Evolutionary conservation across 92 coral and sea anemone genomes (phyloP).

Genomic region (Phenganax subtilis): DNA sequence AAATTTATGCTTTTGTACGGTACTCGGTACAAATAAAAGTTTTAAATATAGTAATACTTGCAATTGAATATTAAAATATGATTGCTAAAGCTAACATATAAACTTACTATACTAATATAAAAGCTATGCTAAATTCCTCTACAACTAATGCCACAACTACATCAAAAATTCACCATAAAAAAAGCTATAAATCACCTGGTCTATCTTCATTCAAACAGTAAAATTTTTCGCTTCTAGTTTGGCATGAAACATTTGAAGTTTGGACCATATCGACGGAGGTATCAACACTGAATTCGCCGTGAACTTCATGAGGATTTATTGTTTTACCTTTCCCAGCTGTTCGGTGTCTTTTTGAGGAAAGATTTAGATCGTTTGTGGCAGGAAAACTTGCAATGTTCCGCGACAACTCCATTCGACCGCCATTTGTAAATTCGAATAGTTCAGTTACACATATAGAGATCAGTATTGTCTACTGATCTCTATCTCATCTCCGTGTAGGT

Average conservation of each 20-base stretch:
- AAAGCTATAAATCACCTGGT: not conserved
- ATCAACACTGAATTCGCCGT: not conserved
- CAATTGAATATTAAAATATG: not conserved
- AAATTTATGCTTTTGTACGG: too few relatives aligned
- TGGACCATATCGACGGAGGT: not conserved
- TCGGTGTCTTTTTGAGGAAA: not conserved
- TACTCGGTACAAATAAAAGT: too few relatives aligned
- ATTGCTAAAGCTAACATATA: not conserved
- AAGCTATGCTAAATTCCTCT: not conserved
- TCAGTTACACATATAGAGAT: too few relatives aligned
- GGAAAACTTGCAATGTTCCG: not conserved
- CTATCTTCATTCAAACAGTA: conserved; percentile 14
- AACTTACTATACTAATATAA: not conserved
- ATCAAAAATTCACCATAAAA: not conserved
- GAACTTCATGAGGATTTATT: conserved; percentile 8
- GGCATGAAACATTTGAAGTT: not conserved
- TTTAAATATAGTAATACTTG: too few relatives aligned
- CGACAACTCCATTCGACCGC: conserved; percentile 16
- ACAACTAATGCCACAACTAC: not conserved
- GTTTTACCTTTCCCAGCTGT: not conserved
- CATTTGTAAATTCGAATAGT: not conserved
- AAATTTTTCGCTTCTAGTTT: conserved; percentile 2
- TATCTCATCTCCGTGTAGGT: too few relatives aligned
- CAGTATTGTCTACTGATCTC: too few relatives aligned
- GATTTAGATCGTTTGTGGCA: conserved; percentile 1